These are phyloP conservation scores for Euproctis similis DNA, from an alignment of 2,888 invertebrate genomes.

Conservation along the genomic window DNA sequence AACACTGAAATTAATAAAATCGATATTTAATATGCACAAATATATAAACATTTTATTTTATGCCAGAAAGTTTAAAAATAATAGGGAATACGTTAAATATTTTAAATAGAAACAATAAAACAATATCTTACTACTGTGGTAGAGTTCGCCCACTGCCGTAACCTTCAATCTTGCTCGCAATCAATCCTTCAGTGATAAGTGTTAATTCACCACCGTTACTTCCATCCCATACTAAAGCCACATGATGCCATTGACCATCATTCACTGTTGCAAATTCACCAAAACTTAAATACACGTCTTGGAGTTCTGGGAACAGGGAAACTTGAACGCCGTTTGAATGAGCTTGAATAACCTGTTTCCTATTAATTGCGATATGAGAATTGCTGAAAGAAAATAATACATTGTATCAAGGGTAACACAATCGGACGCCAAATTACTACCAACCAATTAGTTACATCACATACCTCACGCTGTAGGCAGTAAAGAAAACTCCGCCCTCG, in stretches of 20 bases:
- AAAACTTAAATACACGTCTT: slow-evolving; percentile 93
- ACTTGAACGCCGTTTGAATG: slow-evolving; percentile 95
- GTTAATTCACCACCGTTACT: slow-evolving; percentile 89
- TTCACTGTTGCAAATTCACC: slow-evolving; percentile 94
- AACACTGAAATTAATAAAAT: slow-evolving; percentile 79
- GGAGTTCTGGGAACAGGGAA: slow-evolving; percentile 89
- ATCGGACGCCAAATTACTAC: no score
- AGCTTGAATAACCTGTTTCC: slow-evolving; percentile 90
- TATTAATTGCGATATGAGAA: slow-evolving; percentile 84
- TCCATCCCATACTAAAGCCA: slow-evolving; percentile 96
- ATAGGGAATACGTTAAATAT: no score
- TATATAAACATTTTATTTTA: not conserved
- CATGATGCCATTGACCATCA: slow-evolving; percentile 97
- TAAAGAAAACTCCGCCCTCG: slow-evolving; percentile 95
- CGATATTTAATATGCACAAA: no score
- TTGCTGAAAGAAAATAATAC: slow-evolving; percentile 70
- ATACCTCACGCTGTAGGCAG: slow-evolving; percentile 91
- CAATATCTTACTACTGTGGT: slow-evolving; percentile 84
- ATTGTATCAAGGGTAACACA: no score
- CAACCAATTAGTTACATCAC: slow-evolving; percentile 4
- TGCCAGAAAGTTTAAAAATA: no score
- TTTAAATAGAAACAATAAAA: not conserved
- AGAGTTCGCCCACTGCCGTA: slow-evolving; percentile 88
- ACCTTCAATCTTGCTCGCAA: slow-evolving; percentile 93
- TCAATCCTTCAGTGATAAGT: slow-evolving; percentile 95